These are phyloP conservation scores for Myopa tessellatipennis DNA, from an alignment of 2,888 invertebrate species.

Conservation along the genomic window DNA sequence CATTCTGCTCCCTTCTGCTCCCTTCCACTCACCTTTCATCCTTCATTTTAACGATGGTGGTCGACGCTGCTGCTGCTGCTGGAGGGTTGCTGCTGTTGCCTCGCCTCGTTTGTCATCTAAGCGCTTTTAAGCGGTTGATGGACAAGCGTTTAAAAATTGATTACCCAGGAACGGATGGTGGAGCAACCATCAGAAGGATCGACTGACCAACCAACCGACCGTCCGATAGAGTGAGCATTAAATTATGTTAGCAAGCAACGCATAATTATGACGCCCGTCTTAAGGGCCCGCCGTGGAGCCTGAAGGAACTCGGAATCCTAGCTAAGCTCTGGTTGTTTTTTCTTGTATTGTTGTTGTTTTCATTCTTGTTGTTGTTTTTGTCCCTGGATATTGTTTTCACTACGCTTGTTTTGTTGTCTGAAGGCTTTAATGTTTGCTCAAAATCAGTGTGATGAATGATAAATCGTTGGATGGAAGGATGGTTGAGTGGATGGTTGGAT, in stretches of 20 bases:
- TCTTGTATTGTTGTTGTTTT: no score
- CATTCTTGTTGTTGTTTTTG: no score
- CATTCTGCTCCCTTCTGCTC: background rate
- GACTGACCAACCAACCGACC: background rate
- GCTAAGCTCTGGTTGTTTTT: no score
- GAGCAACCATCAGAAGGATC: no score
- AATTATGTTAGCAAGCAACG: constrained; percentile 16
- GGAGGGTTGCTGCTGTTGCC: background rate
- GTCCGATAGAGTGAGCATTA: background rate
- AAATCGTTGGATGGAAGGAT: no score
- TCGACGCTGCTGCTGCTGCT: background rate
- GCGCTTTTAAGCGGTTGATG: constrained; percentile 18
- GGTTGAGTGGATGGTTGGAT: background rate
- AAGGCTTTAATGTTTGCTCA: background rate
- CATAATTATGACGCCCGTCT: constrained; percentile 23
- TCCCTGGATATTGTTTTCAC: no score
- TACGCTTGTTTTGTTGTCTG: background rate
- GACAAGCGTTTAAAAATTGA: constrained; percentile 32
- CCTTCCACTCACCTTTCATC: background rate
- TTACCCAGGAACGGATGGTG: constrained; percentile 8
- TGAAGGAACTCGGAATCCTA: no score
- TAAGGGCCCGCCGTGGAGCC: no score
- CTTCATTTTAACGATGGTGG: background rate
- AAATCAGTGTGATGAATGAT: background rate
- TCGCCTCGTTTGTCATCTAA: constrained; percentile 24